Conservation (phyloP, 1,140 invertebrate genomes). For the Drosophila varians region DNA sequence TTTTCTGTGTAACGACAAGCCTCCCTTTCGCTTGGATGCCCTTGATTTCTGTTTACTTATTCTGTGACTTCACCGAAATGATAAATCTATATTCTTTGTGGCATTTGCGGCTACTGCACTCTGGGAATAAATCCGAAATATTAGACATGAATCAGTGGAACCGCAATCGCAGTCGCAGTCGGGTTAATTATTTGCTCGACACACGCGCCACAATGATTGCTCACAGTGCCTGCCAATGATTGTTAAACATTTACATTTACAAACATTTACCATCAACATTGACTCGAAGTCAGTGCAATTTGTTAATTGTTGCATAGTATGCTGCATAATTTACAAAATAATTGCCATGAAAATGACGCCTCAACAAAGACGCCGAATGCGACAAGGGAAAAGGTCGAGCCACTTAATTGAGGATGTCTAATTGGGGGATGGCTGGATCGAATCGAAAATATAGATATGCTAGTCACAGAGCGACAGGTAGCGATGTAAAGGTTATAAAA, state of each 20-base stretch:
- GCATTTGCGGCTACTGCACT: slow-evolving; percentile 4
- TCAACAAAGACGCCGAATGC: slow-evolving; percentile 62
- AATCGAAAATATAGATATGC: slow-evolving; percentile 33
- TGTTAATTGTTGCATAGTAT: slow-evolving; percentile 74
- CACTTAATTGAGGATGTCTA: slow-evolving; percentile 73
- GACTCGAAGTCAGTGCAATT: slow-evolving; percentile 60
- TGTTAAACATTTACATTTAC: slow-evolving; percentile 69
- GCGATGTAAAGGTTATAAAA: slow-evolving; percentile 28
- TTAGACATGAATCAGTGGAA: slow-evolving; percentile 65
- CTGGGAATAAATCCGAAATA: slow-evolving; percentile 1
- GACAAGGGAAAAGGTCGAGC: slow-evolving; percentile 66
- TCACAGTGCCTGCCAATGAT: slow-evolving; percentile 62
- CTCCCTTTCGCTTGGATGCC: slow-evolving; percentile 1
- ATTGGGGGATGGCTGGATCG: slow-evolving; percentile 45
- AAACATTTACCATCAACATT: slow-evolving; percentile 51
- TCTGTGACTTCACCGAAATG: neutral
- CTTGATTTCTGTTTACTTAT: neutral
- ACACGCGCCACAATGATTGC: slow-evolving; percentile 78
- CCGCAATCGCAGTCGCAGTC: slow-evolving; percentile 22
- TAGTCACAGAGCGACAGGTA: slow-evolving; percentile 7
- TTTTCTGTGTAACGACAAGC: neutral
- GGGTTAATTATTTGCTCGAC: slow-evolving; percentile 60
- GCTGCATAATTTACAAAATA: slow-evolving; percentile 73
- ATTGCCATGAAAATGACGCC: slow-evolving; percentile 71
- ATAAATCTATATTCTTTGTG: neutral